Percentiles rank a stretch among this genome's conserved stretches.
Evolutionary conservation across 53 echinoderm and acorn worm genomes (phyloP).

Genomic region (Arbacia lixula): DNA sequence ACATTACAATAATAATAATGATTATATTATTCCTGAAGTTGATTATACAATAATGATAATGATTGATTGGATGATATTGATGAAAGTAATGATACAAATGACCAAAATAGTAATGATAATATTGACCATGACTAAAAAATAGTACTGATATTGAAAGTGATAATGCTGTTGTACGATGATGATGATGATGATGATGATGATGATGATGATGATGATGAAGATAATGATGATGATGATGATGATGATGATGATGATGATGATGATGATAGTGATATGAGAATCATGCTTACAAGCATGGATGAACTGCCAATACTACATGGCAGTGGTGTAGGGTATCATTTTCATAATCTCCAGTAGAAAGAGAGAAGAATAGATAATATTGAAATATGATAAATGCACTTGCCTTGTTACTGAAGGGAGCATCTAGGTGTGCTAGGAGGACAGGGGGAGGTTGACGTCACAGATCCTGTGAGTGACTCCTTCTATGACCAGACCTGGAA

Average conservation of each 20-base stretch:
- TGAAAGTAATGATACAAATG: neutral
- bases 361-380: too few relatives aligned
- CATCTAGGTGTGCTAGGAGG: conserved; percentile 89
- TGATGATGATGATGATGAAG: conserved; percentile 22
- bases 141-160: neutral
- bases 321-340: too few relatives aligned
- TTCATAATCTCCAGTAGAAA: too few relatives aligned
- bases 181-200: conserved; percentile 36
- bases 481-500: conserved; percentile 87
- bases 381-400: too few relatives aligned
- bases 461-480: conserved; percentile 83
- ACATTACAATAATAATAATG: too few relatives aligned
- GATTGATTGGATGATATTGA: neutral
- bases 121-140: neutral
- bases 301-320: too few relatives aligned
- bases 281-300: too few relatives aligned
- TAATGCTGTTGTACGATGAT: neutral
- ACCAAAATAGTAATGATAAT: neutral
- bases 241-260: conserved; percentile 32
- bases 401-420: too few relatives aligned
- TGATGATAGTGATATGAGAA: conserved; percentile 2
- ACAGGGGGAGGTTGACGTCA: conserved; percentile 71
- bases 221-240: conserved; percentile 46
- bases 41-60: neutral
- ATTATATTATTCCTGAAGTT: too few relatives aligned